These are phyloP conservation scores for Myiozetetes cayanensis DNA, from an alignment of 2,113 vertebrate species.

Conservation along the genomic window DNA sequence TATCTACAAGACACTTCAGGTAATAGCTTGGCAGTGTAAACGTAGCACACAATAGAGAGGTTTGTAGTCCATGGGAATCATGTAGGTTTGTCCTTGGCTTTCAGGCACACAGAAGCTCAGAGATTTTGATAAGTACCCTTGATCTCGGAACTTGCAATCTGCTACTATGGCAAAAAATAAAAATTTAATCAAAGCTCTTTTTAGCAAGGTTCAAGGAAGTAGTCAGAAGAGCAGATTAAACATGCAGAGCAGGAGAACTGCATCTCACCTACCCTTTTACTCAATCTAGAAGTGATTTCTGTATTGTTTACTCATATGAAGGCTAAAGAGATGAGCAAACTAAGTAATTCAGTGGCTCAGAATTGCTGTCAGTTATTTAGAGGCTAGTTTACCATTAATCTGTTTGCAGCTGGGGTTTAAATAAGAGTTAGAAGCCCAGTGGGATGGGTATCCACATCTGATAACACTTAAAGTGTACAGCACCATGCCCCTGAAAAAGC, in stretches of 20 bases:
- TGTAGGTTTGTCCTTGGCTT: not conserved
- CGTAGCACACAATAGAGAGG: not conserved
- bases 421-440: not conserved
- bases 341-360: not conserved
- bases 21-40: not conserved
- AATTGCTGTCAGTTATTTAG: not conserved
- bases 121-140: not conserved
- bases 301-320: not conserved
- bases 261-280: not conserved
- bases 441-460: not conserved
- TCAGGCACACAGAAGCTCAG: not conserved
- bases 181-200: not conserved
- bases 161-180: not conserved
- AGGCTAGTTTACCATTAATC: not conserved
- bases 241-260: not conserved
- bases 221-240: not conserved
- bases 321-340: not conserved
- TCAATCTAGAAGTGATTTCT: not conserved
- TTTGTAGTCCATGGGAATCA: not conserved
- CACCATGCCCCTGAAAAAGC: not conserved
- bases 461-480: not conserved
- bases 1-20: not conserved
- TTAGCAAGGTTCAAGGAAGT: not conserved
- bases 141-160: not conserved
- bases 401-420: not conserved